These are phyloP conservation scores for Mungos mungo DNA, from an alignment of 2,113 vertebrate genomes.

Conservation along the genomic window DNA sequence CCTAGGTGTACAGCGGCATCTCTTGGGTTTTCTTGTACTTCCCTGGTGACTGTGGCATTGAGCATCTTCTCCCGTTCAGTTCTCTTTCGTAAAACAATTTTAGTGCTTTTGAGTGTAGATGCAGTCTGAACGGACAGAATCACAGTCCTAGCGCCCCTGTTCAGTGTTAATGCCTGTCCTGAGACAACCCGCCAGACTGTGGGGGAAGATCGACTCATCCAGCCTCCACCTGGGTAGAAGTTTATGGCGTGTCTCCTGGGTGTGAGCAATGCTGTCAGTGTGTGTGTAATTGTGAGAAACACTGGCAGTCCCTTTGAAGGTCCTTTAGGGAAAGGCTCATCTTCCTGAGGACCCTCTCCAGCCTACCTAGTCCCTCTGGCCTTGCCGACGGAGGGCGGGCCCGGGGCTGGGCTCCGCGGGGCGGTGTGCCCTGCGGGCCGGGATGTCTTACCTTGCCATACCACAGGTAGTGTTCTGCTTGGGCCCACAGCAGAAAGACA, in stretches of 20 bases:
- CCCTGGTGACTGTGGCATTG: background rate
- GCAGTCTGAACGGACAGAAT: background rate
- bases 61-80: background rate
- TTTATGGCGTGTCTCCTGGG: background rate
- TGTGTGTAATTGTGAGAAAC: background rate
- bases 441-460: constrained; percentile 90
- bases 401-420: no score
- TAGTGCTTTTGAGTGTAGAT: constrained; percentile 12
- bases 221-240: background rate
- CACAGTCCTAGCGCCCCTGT: background rate
- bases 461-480: constrained; percentile 88
- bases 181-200: background rate
- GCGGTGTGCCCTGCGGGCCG: background rate
- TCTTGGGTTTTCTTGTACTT: constrained; percentile 15
- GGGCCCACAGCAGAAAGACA: constrained; percentile 89
- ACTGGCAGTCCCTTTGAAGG: background rate
- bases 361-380: background rate
- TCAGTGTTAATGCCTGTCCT: background rate
- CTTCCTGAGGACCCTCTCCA: background rate
- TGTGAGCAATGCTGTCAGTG: background rate
- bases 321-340: background rate
- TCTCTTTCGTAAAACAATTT: constrained; percentile 45
- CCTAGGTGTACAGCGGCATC: background rate
- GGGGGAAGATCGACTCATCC: background rate
- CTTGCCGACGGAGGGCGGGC: background rate